Base-by-base conservation (phyloP, 2,797 vertebrate species). In the Chaenodraco wilsoni region DNA sequence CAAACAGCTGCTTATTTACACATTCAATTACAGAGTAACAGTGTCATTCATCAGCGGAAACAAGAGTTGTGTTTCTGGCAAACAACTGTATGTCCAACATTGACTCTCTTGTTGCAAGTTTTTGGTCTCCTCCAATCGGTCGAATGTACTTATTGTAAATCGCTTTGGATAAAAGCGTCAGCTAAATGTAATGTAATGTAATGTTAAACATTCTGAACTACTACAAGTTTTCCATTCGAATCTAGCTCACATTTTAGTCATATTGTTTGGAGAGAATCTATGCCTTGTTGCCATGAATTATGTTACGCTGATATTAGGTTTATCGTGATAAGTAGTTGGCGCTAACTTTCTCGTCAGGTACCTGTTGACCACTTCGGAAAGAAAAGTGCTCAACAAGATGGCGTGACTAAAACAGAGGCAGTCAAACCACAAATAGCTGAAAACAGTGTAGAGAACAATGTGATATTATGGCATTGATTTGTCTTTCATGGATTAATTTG, bases 381-480 rank as follows among this genome's bases (percentile, higher is more conserved):
- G 51, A 41, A 2, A 27, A 9, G 15, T 19, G 13, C 3, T 10
- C 11, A 44, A 17, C 15, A 17, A 50, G 27, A 21, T 11, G 17
- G 33, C 12, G 12, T 63, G 9, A 56, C 12, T 56, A 37, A 40
- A 40, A 14, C 27, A 19, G 15, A 5, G 5, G 7, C 44, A 61
- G 23, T 61, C 16, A 46, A 46, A 61, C 9, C 15, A 37, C 17
- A 37, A 19, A 19, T 49, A 13, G 2, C 19, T 31, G 16, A 33
- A 12, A 23, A 41, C 21, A 50, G 15, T 63, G 3, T 21, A 49
- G 27, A 37, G 19, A 40, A 37, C 13, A 9, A 46, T 12, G 55
- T 33, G 23, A 27, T 44, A 55, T 33, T 55, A 55, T 43, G 9
- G 13, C 40, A 19, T 54, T 54, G 13, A 19, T 65, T 65, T 65